These are phyloP conservation scores for Crocidura indochinensis DNA, from an alignment of 2,797 vertebrate species.

Conservation along the genomic window DNA sequence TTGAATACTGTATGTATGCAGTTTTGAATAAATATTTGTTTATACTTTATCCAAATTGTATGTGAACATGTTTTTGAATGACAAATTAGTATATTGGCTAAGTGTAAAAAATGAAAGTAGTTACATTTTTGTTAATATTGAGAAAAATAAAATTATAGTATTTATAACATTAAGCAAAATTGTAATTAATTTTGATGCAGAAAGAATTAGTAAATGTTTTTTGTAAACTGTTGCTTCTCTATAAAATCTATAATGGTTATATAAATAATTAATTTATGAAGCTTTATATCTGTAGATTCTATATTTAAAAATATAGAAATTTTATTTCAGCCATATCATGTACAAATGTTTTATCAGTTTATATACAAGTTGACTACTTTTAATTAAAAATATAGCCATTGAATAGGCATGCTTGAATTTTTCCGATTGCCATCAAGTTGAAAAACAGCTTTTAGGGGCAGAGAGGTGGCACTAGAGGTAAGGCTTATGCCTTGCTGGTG, in stretches of 20 bases:
- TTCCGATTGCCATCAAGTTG: too few relatives aligned
- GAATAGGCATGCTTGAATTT: background rate
- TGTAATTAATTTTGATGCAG: background rate
- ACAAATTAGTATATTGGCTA: background rate
- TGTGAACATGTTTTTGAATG: constrained; percentile 7
- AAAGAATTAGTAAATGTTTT: background rate
- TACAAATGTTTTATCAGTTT: too few relatives aligned
- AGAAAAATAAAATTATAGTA: constrained; percentile 12
- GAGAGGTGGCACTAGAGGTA: too few relatives aligned
- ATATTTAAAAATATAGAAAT: too few relatives aligned
- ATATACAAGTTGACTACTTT: background rate
- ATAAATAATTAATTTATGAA: too few relatives aligned
- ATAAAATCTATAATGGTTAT: background rate
- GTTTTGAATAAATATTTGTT: background rate
- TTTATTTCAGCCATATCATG: too few relatives aligned
- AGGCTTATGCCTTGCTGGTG: too few relatives aligned
- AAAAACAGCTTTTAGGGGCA: too few relatives aligned
- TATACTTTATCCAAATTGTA: background rate
- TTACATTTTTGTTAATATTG: background rate
- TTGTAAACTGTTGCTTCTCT: background rate
- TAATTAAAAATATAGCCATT: constrained; percentile 14
- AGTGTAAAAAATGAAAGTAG: background rate
- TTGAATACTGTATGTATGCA: background rate
- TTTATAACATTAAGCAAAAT: background rate
- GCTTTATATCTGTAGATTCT: too few relatives aligned